Percentiles rank a stretch among this genome's conserved stretches.
Conservation (phyloP, 2,113 vertebrate genomes). For the Serilophus lunatus region DNA sequence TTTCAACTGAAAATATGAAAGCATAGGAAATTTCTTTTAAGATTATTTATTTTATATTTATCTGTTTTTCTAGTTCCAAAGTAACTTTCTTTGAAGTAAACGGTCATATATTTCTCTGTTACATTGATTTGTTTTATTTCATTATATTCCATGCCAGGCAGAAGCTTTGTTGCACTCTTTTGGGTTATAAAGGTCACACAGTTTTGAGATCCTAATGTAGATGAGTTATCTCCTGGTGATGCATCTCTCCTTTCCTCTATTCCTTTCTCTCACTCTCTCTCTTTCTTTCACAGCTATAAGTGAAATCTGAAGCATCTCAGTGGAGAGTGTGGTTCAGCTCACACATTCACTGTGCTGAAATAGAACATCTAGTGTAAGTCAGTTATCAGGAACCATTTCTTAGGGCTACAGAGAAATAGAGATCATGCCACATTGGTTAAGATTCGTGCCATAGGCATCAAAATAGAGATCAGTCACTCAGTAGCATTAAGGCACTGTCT, state of each 20-base stretch:
- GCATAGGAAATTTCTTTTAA: background rate
- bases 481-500: background rate
- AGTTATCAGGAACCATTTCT: background rate
- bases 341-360: fast-evolving
- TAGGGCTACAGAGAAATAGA: background rate
- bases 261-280: too few relatives aligned
- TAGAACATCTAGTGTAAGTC: background rate
- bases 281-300: background rate
- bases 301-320: background rate
- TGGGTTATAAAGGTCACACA: background rate
- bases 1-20: background rate
- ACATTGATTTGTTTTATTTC: background rate
- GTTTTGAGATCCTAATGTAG: background rate
- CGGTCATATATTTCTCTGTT: background rate
- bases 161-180: background rate
- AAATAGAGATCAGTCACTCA: background rate
- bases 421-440: background rate
- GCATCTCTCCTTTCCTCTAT: background rate
- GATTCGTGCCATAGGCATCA: background rate
- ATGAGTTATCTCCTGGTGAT: background rate
- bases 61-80: background rate
- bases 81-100: background rate
- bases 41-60: background rate
- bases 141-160: background rate
- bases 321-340: background rate